Conservation (phyloP, 2,888 invertebrate species). For the Hirtodrosophila trivittata region DNA sequence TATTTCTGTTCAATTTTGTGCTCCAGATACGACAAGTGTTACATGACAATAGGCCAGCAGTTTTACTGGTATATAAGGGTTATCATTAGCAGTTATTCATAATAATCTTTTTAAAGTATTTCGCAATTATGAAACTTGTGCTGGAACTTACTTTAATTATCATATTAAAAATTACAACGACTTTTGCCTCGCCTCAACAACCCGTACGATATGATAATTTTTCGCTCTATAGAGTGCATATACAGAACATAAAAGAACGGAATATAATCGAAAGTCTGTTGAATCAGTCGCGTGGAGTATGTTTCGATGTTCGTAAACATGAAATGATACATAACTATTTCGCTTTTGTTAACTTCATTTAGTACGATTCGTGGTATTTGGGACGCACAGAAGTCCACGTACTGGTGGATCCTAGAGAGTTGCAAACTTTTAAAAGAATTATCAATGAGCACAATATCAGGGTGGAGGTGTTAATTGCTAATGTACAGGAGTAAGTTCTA, state of each 20-base stretch:
- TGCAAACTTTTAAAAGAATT: slow-evolving; percentile 13
- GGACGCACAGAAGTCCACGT: slow-evolving; percentile 20
- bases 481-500: slow-evolving; percentile 51
- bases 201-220: slow-evolving; percentile 32
- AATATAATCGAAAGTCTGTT: slow-evolving; percentile 26
- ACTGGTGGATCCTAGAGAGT: slow-evolving; percentile 33
- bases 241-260: slow-evolving; percentile 13
- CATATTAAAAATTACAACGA: not conserved
- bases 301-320: not conserved
- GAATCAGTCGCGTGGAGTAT: slow-evolving; percentile 21
- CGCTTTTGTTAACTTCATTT: not conserved
- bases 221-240: slow-evolving; percentile 26
- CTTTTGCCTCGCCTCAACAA: not conserved
- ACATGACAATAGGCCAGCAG: not conserved
- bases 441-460: slow-evolving; percentile 9
- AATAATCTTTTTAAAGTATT: not conserved
- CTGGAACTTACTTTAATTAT: slow-evolving; percentile 5
- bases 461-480: slow-evolving; percentile 27
- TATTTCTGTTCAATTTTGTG: not conserved
- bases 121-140: slow-evolving; percentile 13
- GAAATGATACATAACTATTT: not conserved
- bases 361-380: slow-evolving; percentile 47
- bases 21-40: slow-evolving; percentile 15
- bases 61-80: slow-evolving; percentile 10
- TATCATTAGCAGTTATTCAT: not conserved